phyloP scores from a whole-genome alignment of 2,888 invertebrate genomes.

The Liopterus haemorrhoidalis region DNA sequence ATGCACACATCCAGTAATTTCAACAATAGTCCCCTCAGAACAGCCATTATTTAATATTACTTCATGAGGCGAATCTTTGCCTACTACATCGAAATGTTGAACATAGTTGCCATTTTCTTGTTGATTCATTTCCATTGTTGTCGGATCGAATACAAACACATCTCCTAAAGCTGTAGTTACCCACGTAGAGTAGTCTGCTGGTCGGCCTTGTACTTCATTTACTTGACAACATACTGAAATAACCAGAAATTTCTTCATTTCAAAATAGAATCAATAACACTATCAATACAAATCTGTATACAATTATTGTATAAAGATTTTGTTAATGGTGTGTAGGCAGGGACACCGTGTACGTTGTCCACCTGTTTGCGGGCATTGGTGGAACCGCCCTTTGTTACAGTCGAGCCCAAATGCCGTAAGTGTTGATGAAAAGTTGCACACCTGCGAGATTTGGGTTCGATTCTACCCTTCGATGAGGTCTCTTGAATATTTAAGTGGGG shows the following conservation, averaged over 20 bases:
- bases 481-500: too few species aligned
- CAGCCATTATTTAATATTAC: slow-evolving; percentile 65
- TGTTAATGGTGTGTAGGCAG: neutral
- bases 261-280: neutral
- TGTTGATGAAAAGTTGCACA: too few species aligned
- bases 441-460: too few species aligned
- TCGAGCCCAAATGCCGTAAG: too few species aligned
- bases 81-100: slow-evolving; percentile 65
- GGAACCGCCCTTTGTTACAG: too few species aligned
- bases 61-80: slow-evolving; percentile 49
- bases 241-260: slow-evolving; percentile 3
- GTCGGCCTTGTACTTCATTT: slow-evolving; percentile 63
- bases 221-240: slow-evolving; percentile 63
- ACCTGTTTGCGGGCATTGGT: too few species aligned
- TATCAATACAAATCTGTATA: neutral
- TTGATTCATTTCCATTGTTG: slow-evolving; percentile 53
- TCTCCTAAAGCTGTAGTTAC: slow-evolving; percentile 72
- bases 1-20: slow-evolving; percentile 64
- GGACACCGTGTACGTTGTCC: too few species aligned
- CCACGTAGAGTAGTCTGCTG: slow-evolving; percentile 72
- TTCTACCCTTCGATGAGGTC: too few species aligned
- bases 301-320: neutral
- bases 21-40: slow-evolving; percentile 62
- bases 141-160: slow-evolving; percentile 74
- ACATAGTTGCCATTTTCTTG: slow-evolving; percentile 50